phyloP scores from a whole-genome alignment of 2,113 vertebrate species.

The Rana temporaria region DNA sequence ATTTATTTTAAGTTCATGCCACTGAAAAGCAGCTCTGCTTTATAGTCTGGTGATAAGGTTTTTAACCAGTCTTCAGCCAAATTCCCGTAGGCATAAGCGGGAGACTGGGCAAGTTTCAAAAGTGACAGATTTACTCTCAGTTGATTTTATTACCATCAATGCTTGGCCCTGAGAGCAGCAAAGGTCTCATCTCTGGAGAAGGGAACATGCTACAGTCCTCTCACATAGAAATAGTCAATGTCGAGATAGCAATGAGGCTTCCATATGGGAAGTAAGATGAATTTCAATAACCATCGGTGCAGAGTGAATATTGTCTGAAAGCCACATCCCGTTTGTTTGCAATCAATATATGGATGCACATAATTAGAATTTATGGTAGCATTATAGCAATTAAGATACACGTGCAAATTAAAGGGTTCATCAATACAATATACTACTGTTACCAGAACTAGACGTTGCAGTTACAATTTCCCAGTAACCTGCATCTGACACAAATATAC shows the following conservation, averaged over 20 bases:
- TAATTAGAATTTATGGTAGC: neutral
- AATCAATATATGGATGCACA: neutral
- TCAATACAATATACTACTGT: too few species aligned
- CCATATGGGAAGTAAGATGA: conserved; percentile 11
- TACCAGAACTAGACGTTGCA: too few species aligned
- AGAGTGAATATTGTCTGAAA: neutral
- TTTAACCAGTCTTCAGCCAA: conserved; percentile 51
- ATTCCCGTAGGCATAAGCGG: conserved; percentile 48
- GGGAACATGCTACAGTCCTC: conserved; percentile 33
- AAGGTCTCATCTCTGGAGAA: conserved; percentile 53
- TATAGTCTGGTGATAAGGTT: conserved; percentile 28
- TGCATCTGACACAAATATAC: too few species aligned
- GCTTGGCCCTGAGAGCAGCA: conserved; percentile 48
- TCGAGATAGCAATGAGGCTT: conserved; percentile 37
- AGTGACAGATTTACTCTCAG: conserved; percentile 55
- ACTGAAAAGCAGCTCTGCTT: conserved; percentile 36
- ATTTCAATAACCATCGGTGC: conserved; percentile 24
- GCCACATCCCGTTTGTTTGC: neutral
- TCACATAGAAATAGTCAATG: conserved; percentile 43
- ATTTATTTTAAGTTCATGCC: conserved; percentile 40
- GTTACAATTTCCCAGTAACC: too few species aligned
- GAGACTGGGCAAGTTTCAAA: conserved; percentile 49
- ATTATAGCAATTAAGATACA: neutral
- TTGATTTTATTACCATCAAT: conserved; percentile 52
- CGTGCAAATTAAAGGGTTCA: too few species aligned